These are phyloP conservation scores for Semotilus atromaculatus DNA, from an alignment of 2,797 vertebrate species.

Conservation along the genomic window DNA sequence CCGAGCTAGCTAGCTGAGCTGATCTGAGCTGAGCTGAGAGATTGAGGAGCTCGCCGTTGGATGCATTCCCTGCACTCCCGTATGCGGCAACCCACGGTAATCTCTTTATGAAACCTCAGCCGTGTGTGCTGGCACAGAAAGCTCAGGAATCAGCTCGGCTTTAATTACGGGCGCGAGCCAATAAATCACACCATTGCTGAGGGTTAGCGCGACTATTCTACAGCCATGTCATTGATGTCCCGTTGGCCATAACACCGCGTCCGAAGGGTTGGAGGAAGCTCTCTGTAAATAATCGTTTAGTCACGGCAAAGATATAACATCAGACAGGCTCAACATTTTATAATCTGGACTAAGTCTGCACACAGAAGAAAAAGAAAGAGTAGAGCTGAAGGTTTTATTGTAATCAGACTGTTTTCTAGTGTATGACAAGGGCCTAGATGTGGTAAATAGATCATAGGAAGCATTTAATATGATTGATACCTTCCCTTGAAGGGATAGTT, in stretches of 20 bases:
- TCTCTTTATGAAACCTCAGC: slow-evolving; percentile 65
- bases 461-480: not conserved
- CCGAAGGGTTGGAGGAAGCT: slow-evolving; percentile 29
- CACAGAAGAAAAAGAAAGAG: slow-evolving; percentile 13
- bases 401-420: not conserved
- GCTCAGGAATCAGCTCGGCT: slow-evolving; percentile 48
- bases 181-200: slow-evolving; percentile 39
- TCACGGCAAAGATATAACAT: slow-evolving; percentile 47
- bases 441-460: not conserved
- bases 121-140: slow-evolving; percentile 53
- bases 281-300: slow-evolving; percentile 55
- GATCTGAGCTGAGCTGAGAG: slow-evolving; percentile 48
- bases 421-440: not conserved
- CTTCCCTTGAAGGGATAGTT: not conserved
- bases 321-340: slow-evolving; percentile 44
- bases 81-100: slow-evolving; percentile 56
- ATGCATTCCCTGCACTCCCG: slow-evolving; percentile 50
- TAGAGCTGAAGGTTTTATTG: slow-evolving; percentile 5
- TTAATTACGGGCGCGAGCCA: slow-evolving; percentile 56
- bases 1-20: slow-evolving; percentile 29
- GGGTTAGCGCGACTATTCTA: not conserved
- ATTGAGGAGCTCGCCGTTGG: slow-evolving; percentile 26
- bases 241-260: slow-evolving; percentile 28
- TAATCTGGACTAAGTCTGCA: slow-evolving; percentile 56
- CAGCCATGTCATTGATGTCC: slow-evolving; percentile 43